Base-by-base conservation (phyloP, 2,888 invertebrate species). In the Hofmannophila pseudospretella region DNA sequence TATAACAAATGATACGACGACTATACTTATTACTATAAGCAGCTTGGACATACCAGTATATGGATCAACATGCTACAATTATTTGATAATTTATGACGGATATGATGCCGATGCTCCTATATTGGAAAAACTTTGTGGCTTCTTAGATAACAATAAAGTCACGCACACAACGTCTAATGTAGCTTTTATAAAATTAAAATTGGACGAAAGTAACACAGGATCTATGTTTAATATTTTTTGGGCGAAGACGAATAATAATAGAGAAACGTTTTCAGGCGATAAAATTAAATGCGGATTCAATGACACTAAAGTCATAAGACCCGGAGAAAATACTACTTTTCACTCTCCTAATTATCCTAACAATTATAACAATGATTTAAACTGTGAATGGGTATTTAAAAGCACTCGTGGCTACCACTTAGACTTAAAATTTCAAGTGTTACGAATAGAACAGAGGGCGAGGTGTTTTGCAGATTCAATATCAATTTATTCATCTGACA, bases 271-370 rank as follows among this genome's bases (percentile, higher is more conserved):
- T 3, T 38, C 23, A n/a, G 3, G n/a, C 1, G 27, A 46, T 5
- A 50, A 39, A 39, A 51, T 63, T 8, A 85, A 78, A 41, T 86
- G 86, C 52, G 86, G 85, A 11, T 54, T 45, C 4, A 84, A 82
- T 51, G 34, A 51, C 12, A 82, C 72, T 9, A 36, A 61, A 42
- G 19, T 55, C 1, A 35, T 87, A 35, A 27, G 39, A 31, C 51
- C 68, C n/a, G 67, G 64, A 3, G 33, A 37, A 7, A 36, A 25
- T 1, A 36, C 45, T 2, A 59, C 57, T 2, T 68, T 96, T 7
- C 74, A 64, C 1, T 95, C 96, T 2, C 96, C 96, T 0, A 93
- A 94, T 33, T 96, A 90, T 76, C 95, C 95, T 0, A 8, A 80
- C 31, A 89, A 90, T 1, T 96, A 96, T 63, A 81, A 51, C 0